Evolutionary conservation across 1,140 invertebrate genomes (phyloP), one percentile per base, ranked within the genome.

Genomic region (Dreissena rostriformis): DNA sequence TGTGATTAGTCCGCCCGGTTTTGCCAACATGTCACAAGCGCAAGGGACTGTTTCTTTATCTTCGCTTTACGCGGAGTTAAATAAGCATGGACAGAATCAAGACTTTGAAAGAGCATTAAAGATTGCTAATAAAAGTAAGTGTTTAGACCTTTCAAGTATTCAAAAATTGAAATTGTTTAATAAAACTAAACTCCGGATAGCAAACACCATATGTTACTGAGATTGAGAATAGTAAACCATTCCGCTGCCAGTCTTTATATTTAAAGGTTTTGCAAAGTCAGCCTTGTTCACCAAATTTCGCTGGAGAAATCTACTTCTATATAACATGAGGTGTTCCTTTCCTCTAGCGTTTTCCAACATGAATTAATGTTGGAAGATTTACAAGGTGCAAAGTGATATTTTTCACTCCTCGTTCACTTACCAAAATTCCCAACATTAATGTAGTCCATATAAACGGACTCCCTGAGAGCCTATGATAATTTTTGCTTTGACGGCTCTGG

Each of bases 91-190:
- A 68, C 96, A 97, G 93, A 97, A 96, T 92, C 96, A 96, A 72
- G 97, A 99, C 89, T 98, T 96, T 93, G 97, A 97, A 86, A 96
- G 97, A 93, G 97, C 97, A 0, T 93, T 98, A 29, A 98, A 98
- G 95, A 95, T 96, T 70, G 96, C 96, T 8, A 98, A 98, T 88
- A 97, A 96, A 96, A 97, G 97, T 98, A 95, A 95, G 95, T 88
- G 52, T 39, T 39, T 39, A n/a, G 63, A 52, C 28, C 22, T 74
- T 66, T 51, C 24, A 26, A 63, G 7, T 63, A 24, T 5, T 63
- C 24, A 24, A 19, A 24, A 63, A 5, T 24, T 2, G 19, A 5
- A 24, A 63, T 19, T 19, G 2, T 24, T 5, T 24, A 24, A 19
- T 19, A 63, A 63, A 24, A n/a, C 61, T 4, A 63, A 63, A 63